phyloP scores from a whole-genome alignment of 2,797 vertebrate genomes.

The Hypotaenidia okinawae region DNA sequence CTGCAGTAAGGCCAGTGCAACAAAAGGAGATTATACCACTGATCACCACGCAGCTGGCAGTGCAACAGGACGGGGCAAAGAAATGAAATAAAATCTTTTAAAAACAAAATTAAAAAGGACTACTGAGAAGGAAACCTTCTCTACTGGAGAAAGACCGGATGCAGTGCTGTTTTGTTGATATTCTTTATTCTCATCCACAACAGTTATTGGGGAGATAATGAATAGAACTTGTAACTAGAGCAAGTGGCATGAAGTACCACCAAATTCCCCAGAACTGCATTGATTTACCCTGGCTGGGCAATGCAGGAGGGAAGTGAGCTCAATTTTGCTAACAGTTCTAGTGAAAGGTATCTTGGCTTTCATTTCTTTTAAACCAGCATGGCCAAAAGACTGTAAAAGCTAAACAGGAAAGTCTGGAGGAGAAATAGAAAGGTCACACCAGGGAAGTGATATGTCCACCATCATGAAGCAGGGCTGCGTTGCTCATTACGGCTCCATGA shows the following conservation, averaged over 20 bases:
- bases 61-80: neutral
- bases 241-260: neutral
- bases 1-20: neutral
- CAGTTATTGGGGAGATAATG: neutral
- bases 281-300: constrained; percentile 31
- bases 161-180: neutral
- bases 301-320: neutral
- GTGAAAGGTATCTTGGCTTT: neutral
- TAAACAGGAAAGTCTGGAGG: neutral
- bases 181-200: neutral
- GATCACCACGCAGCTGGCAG: neutral
- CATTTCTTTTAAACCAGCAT: neutral
- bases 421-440: neutral
- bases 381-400: neutral
- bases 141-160: neutral
- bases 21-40: neutral
- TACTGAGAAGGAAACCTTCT: neutral
- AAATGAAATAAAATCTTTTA: neutral
- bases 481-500: neutral
- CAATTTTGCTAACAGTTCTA: neutral
- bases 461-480: neutral
- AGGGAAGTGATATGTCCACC: neutral
- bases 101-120: neutral
- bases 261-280: neutral
- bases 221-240: neutral